Evolutionary conservation across 1,140 invertebrate genomes (phyloP), one percentile per base, ranked within the genome.

Genomic region (Brachystomella parvula): DNA sequence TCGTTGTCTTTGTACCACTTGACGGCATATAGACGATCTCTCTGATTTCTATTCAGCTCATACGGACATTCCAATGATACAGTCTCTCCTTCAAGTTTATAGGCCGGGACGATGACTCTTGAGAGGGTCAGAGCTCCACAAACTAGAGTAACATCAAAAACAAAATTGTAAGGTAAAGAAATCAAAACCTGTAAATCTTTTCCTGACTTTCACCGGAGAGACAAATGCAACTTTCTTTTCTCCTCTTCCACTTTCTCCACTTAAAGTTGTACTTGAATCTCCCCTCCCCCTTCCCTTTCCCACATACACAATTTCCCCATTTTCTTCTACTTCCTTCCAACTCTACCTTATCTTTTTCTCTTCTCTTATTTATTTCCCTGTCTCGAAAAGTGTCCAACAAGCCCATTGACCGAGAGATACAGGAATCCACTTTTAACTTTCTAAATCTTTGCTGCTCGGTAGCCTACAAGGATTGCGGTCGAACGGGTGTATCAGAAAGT

Each of bases 91-190:
- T 83, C 82, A 66, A 86, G 76, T 74, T 85, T 84, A 76, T 87
- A 88, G 47, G 84, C 79, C 44, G 88, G 88, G 66, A 90, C 84
- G 57, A 81, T 82, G 66, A 89, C 84, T 70, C 84, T 80, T 57
- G 85, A 80, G 80, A 87, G 80, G 73, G 80, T 81, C 73, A 87
- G 77, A 71, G 76, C 30, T 64, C 28, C 39, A 28, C 35, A 21
- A 3, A 63, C 61, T 63, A 24, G 2, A 47, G 19, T 30, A 15
- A 60, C 15, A 61, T 17, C 15, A 35, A 47, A 61, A 35, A 15
- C 15, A 61, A 60, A 19, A 9, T 39, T 39, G 6, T 39, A 9
- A 19, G 35, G 35, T 15, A 53, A 26, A 39, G 24, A 53, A 53
- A 53, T 53, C 49, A 53, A 53, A 53, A 53, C 49, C 24, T 15